phyloP scores from a whole-genome alignment of 2,888 invertebrate species.

The Chrysolina haemoptera region DNA sequence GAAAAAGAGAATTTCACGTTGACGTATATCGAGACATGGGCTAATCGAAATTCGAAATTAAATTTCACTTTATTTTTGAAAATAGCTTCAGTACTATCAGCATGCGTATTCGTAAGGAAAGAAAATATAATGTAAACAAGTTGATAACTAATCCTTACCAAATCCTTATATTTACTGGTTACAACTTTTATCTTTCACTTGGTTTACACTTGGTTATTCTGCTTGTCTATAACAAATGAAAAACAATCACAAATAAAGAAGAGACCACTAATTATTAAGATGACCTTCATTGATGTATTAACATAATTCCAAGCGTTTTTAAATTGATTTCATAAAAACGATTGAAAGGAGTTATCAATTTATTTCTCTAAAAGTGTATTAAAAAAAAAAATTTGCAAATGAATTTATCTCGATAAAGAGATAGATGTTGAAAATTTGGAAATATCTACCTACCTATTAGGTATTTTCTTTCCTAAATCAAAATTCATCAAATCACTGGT shows the following conservation, averaged over 20 bases:
- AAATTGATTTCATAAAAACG: not conserved
- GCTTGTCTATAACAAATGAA: not conserved
- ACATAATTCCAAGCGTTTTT: not conserved
- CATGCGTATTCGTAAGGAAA: not conserved
- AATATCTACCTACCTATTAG: no score
- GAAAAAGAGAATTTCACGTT: not conserved
- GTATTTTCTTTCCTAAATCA: no score
- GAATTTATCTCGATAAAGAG: no score
- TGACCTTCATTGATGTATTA: not conserved
- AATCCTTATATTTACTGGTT: not conserved
- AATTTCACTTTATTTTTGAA: not conserved
- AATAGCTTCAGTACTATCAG: not conserved
- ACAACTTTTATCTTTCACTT: not conserved
- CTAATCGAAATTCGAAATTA: not conserved
- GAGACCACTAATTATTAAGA: constrained; percentile 11
- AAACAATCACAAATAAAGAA: constrained; percentile 5
- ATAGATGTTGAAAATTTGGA: no score
- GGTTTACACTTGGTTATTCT: not conserved
- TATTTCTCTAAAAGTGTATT: not conserved
- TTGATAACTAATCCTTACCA: not conserved
- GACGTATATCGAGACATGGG: not conserved
- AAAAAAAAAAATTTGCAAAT: no score
- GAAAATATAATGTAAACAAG: not conserved
- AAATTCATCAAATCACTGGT: no score
- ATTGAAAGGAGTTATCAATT: not conserved